Base-by-base conservation (phyloP, 2,888 invertebrate genomes). In the Phalera bucephala region DNA sequence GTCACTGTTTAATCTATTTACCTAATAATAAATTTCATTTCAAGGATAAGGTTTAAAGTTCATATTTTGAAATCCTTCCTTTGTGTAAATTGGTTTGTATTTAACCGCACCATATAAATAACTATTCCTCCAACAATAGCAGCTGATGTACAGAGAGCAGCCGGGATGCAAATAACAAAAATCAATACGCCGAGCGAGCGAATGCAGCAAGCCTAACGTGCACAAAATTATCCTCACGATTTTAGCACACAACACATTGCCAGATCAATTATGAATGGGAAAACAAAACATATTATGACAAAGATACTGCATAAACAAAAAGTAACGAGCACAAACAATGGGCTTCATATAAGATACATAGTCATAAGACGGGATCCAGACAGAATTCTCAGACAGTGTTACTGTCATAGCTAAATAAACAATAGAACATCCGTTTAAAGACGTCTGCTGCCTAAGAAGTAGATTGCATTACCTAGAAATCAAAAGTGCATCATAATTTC, bases 161-260 rank as follows among this genome's bases (percentile, higher is more conserved):
- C 84, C 85, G 74, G 75, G 85, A 85, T 85, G 86, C 82, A 88
- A 87, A 88, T 88, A 88, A 85, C 85, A 80, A 86, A 87, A 88
- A 88, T 88, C 88, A 80, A 88, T 88, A 88, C 76, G 51, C 47
- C 54, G 67, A 74, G 70, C 75, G 74, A 64, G 66, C 63, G 75
- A 75, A 75, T 74, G 74, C 72, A 71, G 70, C 63, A 68, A 64
- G 68, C 73, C 5, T 17, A 74, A 82, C 81, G 55, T 80, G 79
- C 74, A 79, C 80, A 69, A 81, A 83, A 83, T 82, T 81, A 80
- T 74, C 68, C 58, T 61, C 52, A 64, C 68, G 51, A 72, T 75
- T 79, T 79, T 67, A 74, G 67, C 63, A 65, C 65, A 64, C 53
- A 66, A 61, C 55, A 57, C 59, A 62, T 58, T 42, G 45, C 36